Evolutionary conservation across 2,888 invertebrate genomes (phyloP).

Genomic region (Epinotia nisella): DNA sequence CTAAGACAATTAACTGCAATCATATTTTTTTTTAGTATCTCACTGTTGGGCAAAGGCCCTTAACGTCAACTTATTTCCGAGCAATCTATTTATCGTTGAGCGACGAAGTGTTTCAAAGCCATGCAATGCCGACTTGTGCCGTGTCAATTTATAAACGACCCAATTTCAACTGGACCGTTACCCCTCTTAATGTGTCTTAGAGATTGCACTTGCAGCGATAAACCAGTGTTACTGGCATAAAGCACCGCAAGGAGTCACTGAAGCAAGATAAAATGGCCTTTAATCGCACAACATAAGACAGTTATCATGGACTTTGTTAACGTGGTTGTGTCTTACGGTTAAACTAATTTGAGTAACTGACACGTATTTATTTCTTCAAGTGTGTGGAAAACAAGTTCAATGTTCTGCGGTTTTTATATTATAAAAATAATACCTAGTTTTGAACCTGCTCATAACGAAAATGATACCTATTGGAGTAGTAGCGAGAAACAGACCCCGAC

Average conservation of each 20-base stretch:
- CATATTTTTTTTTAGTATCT: too few relatives aligned
- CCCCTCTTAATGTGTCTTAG: conserved; percentile 12
- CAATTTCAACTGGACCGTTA: conserved; percentile 27
- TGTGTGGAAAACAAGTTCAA: conserved; percentile 27
- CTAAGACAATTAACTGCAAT: too few relatives aligned
- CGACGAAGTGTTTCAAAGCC: too few relatives aligned
- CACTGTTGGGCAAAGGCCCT: too few relatives aligned
- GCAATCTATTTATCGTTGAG: too few relatives aligned
- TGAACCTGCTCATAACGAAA: too few relatives aligned
- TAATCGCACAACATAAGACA: not conserved
- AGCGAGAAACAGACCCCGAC: too few relatives aligned
- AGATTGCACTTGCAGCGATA: conserved; percentile 21
- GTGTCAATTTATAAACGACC: conserved; percentile 6
- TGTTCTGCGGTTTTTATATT: conserved; percentile 14
- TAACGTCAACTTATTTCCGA: too few relatives aligned
- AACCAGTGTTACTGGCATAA: conserved; percentile 9
- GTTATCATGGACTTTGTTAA: not conserved
- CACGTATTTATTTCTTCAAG: conserved; percentile 37
- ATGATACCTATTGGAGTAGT: not conserved
- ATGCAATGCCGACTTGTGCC: not conserved
- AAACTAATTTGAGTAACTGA: conserved; percentile 31
- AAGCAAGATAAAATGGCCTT: not conserved
- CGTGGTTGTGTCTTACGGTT: conserved; percentile 7
- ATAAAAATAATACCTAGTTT: conserved; percentile 1
- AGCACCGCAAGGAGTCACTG: not conserved